A percentile compares a stretch with the other conserved stretches of the same genome.
Conservation (phyloP, 2,888 invertebrate genomes). For the Pyralis farinalis region DNA sequence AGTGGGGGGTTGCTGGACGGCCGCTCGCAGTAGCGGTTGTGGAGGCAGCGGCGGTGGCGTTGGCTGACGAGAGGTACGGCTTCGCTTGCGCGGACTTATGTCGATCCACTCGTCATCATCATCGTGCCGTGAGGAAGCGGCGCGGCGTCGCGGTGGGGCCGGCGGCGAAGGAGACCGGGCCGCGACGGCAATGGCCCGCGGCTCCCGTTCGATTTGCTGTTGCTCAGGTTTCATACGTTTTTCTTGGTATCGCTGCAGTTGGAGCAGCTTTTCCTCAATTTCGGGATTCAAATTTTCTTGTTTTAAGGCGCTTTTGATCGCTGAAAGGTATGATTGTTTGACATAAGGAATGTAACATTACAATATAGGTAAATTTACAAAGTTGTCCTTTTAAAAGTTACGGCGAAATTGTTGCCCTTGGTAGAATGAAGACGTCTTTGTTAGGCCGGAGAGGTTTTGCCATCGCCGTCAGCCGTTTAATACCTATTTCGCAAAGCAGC, state of each 20-base stretch:
- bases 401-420: no score
- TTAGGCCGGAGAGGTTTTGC: no score
- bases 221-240: slow-evolving; percentile 85
- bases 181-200: slow-evolving; percentile 36
- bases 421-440: no score
- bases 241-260: slow-evolving; percentile 92
- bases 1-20: slow-evolving; percentile 46
- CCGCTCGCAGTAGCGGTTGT: slow-evolving; percentile 42
- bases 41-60: slow-evolving; percentile 21
- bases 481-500: no score
- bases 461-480: no score
- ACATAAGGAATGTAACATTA: no score
- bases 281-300: slow-evolving; percentile 95
- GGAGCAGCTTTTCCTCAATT: slow-evolving; percentile 94
- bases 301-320: slow-evolving; percentile 94
- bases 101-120: slow-evolving; percentile 73
- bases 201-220: slow-evolving; percentile 52
- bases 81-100: slow-evolving; percentile 54
- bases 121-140: slow-evolving; percentile 45
- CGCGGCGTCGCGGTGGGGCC: slow-evolving; percentile 49
- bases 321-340: slow-evolving; percentile 74
- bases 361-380: slow-evolving; percentile 4
- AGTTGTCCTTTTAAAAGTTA: no score
- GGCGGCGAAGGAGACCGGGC: slow-evolving; percentile 43
- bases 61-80: slow-evolving; percentile 28